phyloP scores from a whole-genome alignment of 2,888 invertebrate genomes.

The Ormia ochracea region DNA sequence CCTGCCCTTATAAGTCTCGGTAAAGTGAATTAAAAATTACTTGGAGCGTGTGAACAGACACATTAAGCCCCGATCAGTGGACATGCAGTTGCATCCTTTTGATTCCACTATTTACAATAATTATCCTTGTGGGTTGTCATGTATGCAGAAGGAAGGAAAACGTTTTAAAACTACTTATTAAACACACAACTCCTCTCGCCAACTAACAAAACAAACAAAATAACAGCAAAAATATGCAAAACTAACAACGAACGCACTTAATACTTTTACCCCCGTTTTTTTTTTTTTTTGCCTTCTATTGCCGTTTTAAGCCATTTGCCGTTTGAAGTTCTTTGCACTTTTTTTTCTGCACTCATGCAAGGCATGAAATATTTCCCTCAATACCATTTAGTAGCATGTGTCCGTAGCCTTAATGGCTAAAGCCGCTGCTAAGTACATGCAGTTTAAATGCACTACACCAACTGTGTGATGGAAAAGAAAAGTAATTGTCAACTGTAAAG shows the following conservation, averaged over 20 bases:
- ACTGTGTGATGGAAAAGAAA: neutral
- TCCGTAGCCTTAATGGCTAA: constrained; percentile 26
- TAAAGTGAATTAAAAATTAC: no score
- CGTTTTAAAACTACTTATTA: neutral
- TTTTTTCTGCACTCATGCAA: constrained; percentile 42
- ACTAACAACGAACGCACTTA: constrained; percentile 43
- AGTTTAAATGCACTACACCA: constrained; percentile 9
- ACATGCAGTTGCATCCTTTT: no score
- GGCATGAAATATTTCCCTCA: constrained; percentile 53
- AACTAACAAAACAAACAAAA: constrained; percentile 38
- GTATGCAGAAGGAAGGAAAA: no score
- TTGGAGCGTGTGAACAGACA: no score
- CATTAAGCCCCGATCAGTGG: no score
- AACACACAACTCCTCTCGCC: constrained; percentile 32
- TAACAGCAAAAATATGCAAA: constrained; percentile 23
- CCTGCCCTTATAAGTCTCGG: no score
- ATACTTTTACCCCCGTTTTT: constrained; percentile 42
- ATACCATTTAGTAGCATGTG: constrained; percentile 30
- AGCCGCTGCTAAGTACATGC: constrained; percentile 44
- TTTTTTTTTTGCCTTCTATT: constrained; percentile 25
- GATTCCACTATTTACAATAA: no score
- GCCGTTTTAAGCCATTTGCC: constrained; percentile 19
- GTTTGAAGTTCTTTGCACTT: neutral
- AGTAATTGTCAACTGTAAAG: constrained; percentile 24
- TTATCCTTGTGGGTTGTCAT: no score